Conservation (phyloP, 2,888 invertebrate genomes). For the Epirrita christyi region DNA sequence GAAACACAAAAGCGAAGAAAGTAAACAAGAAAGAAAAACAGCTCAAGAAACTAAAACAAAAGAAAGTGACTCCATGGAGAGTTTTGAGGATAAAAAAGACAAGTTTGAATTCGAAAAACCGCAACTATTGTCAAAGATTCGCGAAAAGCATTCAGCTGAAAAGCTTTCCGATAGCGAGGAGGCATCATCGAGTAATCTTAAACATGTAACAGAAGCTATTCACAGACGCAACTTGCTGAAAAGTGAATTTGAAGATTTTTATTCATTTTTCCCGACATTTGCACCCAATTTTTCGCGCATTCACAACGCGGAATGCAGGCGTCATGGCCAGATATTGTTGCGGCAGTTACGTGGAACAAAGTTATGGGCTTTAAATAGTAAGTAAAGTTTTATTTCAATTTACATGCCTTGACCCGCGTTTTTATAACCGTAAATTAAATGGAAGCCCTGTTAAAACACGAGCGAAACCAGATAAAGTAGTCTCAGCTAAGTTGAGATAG, state of each 20-base stretch:
- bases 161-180: conserved; percentile 47
- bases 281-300: conserved; percentile 88
- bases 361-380: conserved; percentile 90
- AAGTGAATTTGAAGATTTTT: conserved; percentile 86
- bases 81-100: conserved; percentile 24
- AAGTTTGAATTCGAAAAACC: conserved; percentile 38
- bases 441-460: too few relatives aligned
- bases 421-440: neutral
- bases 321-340: conserved; percentile 88
- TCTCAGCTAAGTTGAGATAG: too few relatives aligned
- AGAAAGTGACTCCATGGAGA: conserved; percentile 30
- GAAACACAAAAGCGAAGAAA: conserved; percentile 27
- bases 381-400: conserved; percentile 57
- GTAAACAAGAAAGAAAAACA: conserved; percentile 40
- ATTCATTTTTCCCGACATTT: conserved; percentile 88
- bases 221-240: conserved; percentile 73
- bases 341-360: conserved; percentile 88
- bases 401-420: conserved; percentile 19
- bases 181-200: conserved; percentile 57
- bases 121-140: conserved; percentile 15
- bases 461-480: too few relatives aligned
- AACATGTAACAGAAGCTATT: conserved; percentile 69
- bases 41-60: conserved; percentile 22
- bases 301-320: conserved; percentile 87
- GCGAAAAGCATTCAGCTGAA: conserved; percentile 35